phyloP scores from a whole-genome alignment of 2,113 vertebrate species.

The Pelodiscus sinensis region DNA sequence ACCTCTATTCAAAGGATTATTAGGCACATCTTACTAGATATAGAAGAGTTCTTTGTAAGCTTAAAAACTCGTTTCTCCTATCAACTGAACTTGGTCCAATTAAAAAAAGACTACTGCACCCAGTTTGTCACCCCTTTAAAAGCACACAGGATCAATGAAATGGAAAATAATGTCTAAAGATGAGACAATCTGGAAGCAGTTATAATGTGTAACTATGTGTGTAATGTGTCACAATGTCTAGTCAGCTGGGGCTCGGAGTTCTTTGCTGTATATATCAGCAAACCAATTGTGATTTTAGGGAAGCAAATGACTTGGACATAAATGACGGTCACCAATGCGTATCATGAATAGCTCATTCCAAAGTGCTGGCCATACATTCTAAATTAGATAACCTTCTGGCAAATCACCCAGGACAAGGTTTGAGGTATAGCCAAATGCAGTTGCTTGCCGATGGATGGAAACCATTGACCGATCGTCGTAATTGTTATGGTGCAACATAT shows the following conservation, averaged over 20 bases:
- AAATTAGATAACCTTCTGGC: not conserved
- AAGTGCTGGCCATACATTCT: fast-evolving
- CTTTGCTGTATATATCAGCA: not conserved
- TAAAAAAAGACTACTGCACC: not conserved
- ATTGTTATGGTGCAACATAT: not conserved
- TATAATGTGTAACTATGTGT: fast-evolving
- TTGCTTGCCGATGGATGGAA: constrained; percentile 5
- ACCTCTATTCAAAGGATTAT: not conserved
- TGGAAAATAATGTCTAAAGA: not conserved
- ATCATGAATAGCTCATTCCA: not conserved
- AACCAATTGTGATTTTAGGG: fast-evolving
- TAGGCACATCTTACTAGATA: not conserved
- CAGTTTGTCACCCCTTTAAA: not conserved
- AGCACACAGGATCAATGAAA: not conserved
- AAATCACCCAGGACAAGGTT: fast-evolving
- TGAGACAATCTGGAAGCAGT: not conserved
- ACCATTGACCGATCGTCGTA: not conserved
- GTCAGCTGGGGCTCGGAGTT: not conserved
- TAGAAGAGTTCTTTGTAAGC: too few relatives aligned
- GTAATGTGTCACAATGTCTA: not conserved
- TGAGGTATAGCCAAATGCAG: not conserved
- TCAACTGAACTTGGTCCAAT: not conserved
- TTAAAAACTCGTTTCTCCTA: too few relatives aligned
- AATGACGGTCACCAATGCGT: not conserved
- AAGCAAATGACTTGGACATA: fast-evolving